Conservation (phyloP, 2,888 invertebrate genomes). For the Orchesellides sinensis region DNA sequence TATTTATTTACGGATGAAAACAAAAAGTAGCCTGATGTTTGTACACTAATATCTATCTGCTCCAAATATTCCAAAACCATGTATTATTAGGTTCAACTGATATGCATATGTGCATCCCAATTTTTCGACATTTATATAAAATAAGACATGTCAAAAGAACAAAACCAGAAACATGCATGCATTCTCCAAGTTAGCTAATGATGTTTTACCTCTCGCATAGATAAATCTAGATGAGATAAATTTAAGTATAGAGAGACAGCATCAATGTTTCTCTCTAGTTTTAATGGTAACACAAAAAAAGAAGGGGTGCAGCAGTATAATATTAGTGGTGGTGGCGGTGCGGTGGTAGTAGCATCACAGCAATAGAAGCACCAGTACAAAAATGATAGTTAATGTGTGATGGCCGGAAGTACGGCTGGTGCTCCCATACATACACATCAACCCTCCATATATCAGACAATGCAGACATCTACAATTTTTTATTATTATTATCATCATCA, state of each 20-base stretch:
- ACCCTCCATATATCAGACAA: conserved; percentile 60
- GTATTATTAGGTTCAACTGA: too few species aligned
- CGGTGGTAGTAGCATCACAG: too few species aligned
- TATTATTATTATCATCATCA: conserved; percentile 53
- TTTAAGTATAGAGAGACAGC: conserved; percentile 6
- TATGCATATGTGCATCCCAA: too few species aligned
- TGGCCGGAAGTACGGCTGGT: conserved; percentile 75
- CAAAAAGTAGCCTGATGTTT: too few species aligned
- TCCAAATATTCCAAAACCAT: too few species aligned
- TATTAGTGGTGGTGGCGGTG: conserved; percentile 42
- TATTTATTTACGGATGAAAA: too few species aligned
- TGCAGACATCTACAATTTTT: conserved; percentile 56
- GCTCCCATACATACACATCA: conserved; percentile 73
- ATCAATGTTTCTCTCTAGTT: neutral
- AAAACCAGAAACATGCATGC: neutral
- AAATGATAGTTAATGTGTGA: conserved; percentile 69
- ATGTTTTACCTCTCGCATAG: neutral
- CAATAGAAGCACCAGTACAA: conserved; percentile 51
- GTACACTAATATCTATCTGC: too few species aligned
- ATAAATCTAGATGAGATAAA: neutral
- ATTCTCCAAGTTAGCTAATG: neutral
- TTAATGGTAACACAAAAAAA: conserved; percentile 48
- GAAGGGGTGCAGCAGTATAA: conserved; percentile 51
- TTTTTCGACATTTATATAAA: too few species aligned
- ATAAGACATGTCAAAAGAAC: too few species aligned